Evolutionary conservation across 2,888 invertebrate species (phyloP).

Genomic region (Cataglyphis altisquamis): DNA sequence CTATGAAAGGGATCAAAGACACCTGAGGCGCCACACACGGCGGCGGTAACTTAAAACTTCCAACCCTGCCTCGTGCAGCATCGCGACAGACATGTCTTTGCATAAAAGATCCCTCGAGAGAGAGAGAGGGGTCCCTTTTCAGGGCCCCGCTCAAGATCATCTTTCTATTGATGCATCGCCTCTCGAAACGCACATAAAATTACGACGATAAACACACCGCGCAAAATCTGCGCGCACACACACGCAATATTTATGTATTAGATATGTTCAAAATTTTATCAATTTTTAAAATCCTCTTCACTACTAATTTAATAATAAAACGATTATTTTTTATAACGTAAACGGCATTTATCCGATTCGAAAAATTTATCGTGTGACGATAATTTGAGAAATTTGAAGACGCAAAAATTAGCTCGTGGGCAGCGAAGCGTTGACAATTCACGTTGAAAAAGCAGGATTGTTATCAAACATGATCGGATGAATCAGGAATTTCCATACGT

Average conservation of each 20-base stretch:
- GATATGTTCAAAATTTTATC: background rate
- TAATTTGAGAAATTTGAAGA: slow-evolving; percentile 9
- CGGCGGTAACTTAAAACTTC: slow-evolving; percentile 83
- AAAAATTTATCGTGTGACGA: background rate
- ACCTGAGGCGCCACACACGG: slow-evolving; percentile 86
- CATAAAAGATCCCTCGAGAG: slow-evolving; percentile 77
- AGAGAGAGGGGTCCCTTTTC: slow-evolving; percentile 70
- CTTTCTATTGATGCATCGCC: slow-evolving; percentile 83
- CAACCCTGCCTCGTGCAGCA: slow-evolving; percentile 69
- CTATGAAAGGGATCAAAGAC: slow-evolving; percentile 83
- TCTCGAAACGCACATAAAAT: slow-evolving; percentile 63
- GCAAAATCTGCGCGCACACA: slow-evolving; percentile 12
- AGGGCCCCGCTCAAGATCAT: slow-evolving; percentile 78
- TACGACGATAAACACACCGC: slow-evolving; percentile 62
- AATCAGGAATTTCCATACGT: slow-evolving; percentile 85
- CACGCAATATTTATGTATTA: background rate
- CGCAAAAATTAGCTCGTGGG: background rate
- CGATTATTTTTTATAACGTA: background rate
- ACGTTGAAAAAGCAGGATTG: slow-evolving; percentile 71
- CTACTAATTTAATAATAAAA: background rate
- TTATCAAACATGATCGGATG: slow-evolving; percentile 75
- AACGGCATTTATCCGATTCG: background rate
- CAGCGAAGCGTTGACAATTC: slow-evolving; percentile 68
- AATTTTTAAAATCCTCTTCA: background rate
- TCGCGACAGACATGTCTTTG: slow-evolving; percentile 82